Conservation (phyloP, 2,797 vertebrate species). For the Anguilla marmorata region DNA sequence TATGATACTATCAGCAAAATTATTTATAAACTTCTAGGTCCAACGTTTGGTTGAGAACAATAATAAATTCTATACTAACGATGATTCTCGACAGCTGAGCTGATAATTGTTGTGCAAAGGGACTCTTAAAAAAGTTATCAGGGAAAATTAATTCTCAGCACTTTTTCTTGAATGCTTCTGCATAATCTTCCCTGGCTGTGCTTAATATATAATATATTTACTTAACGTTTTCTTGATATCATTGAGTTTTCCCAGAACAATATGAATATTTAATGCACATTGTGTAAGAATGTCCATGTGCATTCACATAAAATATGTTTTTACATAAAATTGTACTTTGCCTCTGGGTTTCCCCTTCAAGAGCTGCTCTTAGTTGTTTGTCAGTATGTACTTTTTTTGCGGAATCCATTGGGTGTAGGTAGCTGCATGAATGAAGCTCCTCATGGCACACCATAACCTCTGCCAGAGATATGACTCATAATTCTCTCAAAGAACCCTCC, state of each 20-base stretch:
- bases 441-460: neutral
- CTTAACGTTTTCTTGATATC: neutral
- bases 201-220: neutral
- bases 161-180: neutral
- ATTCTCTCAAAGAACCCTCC: constrained; percentile 20
- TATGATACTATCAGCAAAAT: neutral
- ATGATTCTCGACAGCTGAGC: neutral
- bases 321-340: neutral
- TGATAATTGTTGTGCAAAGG: neutral
- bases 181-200: neutral
- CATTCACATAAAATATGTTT: neutral
- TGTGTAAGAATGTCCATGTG: neutral
- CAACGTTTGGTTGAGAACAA: neutral
- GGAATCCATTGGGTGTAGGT: neutral
- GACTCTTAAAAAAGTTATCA: neutral
- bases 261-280: neutral
- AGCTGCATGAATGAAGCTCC: constrained; percentile 9
- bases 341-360: neutral
- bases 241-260: neutral
- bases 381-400: neutral
- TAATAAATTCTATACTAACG: neutral
- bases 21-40: neutral
- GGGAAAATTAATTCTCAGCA: neutral
- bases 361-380: neutral
- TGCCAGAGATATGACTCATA: constrained; percentile 17